Base-by-base conservation (phyloP, 2,113 vertebrate species). In the Thymallus thymallus region DNA sequence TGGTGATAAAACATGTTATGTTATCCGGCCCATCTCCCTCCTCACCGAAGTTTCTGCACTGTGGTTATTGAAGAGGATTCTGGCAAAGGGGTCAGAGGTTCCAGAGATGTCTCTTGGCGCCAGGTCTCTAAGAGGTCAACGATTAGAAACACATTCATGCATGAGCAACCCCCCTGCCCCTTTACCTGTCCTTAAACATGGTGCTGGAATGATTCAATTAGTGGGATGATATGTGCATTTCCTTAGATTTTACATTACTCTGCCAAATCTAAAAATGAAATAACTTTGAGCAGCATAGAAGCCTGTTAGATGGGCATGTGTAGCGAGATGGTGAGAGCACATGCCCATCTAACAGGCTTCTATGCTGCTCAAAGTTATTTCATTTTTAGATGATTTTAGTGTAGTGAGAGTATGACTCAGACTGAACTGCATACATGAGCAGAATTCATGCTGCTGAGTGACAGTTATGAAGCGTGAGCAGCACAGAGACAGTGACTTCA, bases 81-180 rank as follows among this genome's bases (percentile, higher is more conserved):
- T 92, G 1, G 93, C 93, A 4, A 96, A 97, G 0, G 96, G 96
- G 87, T 97, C 97, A 0, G 95, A 97, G 0, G 96, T 94, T 60
- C 97, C 96, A 0, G 94, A 94, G 76, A 92, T 88, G 80, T 98
- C 97, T 60, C 94, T 89, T 0, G 96, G 94, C 5, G 95, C 95
- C 88, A 97, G 87, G 85, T 96, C 96, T 83, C 96, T 97, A 87
- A 9, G 30, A 48, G 10, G 63, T 68, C 51, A 80, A 2, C 60
- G 71, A 30, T 77, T 20, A 68, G 69, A 76, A 32, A 72, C 63
- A 83, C n/a, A n/a, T 60, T 6, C 2, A 16, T 60, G 16, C 7
- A 60, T 22, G 56, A 23, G 56, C 6, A 20, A 20, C 51, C 51
- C 4, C 51, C 0, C 35, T 10, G 9, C 35, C 35, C 35, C 35